Conservation (phyloP, 64 coral and sea anemone genomes). For the Montipora efflorescens region DNA sequence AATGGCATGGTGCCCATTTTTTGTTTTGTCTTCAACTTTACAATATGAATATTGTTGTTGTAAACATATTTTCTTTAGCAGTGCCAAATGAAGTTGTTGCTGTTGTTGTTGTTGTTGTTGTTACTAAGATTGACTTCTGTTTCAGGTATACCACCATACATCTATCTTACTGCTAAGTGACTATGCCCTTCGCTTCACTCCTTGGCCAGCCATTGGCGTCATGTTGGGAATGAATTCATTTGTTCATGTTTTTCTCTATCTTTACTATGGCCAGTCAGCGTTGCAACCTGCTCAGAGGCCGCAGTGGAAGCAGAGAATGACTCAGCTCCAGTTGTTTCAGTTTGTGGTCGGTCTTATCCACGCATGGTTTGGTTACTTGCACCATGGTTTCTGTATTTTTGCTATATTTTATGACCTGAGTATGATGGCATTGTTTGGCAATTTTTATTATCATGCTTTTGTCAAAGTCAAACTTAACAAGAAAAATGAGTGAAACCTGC, state of each 20-base stretch:
- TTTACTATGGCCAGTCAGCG: conserved; percentile 87
- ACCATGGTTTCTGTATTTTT: conserved; percentile 88
- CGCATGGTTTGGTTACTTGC: conserved; percentile 63
- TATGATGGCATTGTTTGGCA: conserved; percentile 85
- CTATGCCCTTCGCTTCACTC: conserved; percentile 56
- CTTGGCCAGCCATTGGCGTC: conserved; percentile 81
- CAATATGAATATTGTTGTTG: too few species aligned
- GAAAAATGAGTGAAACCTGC: conserved; percentile 36
- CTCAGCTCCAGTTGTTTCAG: conserved; percentile 78
- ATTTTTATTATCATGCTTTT: conserved; percentile 90
- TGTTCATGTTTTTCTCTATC: conserved; percentile 89
- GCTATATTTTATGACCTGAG: conserved; percentile 84
- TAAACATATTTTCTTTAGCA: too few species aligned
- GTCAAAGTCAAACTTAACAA: conserved; percentile 48
- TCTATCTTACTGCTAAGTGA: conserved; percentile 76
- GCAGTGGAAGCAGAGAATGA: conserved; percentile 73
- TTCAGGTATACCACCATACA: conserved; percentile 88
- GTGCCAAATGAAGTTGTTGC: too few species aligned
- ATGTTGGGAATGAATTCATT: conserved; percentile 82
- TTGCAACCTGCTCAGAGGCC: conserved; percentile 74
- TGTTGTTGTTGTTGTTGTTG: too few species aligned
- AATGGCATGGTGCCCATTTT: too few species aligned
- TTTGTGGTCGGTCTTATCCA: conserved; percentile 77
- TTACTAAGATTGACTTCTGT: too few species aligned
- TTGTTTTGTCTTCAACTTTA: too few species aligned